Conservation (phyloP, 1,140 invertebrate species). For the Camponotus vicinus region DNA sequence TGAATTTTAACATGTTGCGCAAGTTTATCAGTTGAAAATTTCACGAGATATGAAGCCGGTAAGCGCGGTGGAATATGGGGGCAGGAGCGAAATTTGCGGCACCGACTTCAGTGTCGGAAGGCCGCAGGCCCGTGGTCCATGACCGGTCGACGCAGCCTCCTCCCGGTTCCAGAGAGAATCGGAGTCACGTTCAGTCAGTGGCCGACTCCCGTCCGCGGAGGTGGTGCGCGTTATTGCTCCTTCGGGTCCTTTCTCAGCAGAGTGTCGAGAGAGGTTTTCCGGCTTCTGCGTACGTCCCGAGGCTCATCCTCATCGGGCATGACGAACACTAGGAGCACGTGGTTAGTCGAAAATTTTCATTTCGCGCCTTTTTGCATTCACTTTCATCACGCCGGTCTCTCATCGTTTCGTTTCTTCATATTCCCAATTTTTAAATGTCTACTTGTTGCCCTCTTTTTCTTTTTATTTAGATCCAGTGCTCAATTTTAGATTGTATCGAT, state of each 20-base stretch:
- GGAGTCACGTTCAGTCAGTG: slow-evolving; percentile 83
- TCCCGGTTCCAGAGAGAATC: slow-evolving; percentile 79
- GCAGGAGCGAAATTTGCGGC: slow-evolving; percentile 65
- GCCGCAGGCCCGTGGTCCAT: slow-evolving; percentile 80
- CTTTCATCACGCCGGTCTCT: not conserved
- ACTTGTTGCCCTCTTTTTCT: not conserved
- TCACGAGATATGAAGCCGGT: not conserved
- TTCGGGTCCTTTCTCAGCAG: slow-evolving; percentile 53
- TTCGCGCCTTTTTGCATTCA: not conserved
- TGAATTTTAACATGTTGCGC: slow-evolving; percentile 12
- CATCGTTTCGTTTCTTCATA: not conserved
- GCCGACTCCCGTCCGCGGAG: slow-evolving; percentile 83
- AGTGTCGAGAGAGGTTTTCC: slow-evolving; percentile 63
- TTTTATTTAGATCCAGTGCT: not conserved
- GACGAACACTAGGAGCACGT: slow-evolving; percentile 81
- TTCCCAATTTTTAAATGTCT: not conserved
- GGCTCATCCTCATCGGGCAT: slow-evolving; percentile 74
- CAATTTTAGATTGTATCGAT: slow-evolving; percentile 13
- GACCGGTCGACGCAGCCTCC: slow-evolving; percentile 79
- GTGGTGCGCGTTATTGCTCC: slow-evolving; percentile 77
- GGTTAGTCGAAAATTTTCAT: slow-evolving; percentile 76
- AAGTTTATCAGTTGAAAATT: slow-evolving; percentile 27
- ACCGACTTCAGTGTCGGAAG: slow-evolving; percentile 74
- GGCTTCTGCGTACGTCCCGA: slow-evolving; percentile 59
- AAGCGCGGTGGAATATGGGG: not conserved